Conservation (phyloP, 2,113 vertebrate species). For the Butorides virescens region DNA sequence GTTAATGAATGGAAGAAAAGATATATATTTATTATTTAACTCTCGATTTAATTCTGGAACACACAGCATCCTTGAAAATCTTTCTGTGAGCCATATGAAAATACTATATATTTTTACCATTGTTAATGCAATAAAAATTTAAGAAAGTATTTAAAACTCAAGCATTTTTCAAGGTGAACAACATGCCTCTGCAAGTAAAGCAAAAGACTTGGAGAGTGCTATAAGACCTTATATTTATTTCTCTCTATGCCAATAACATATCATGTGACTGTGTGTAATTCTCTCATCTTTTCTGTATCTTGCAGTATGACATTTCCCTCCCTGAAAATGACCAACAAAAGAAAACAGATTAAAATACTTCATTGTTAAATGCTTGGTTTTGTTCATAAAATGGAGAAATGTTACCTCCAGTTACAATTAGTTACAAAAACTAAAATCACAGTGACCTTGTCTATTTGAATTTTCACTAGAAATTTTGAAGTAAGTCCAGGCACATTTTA, state of each 20-base stretch:
- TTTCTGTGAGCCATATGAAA: not conserved
- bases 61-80: not conserved
- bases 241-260: not conserved
- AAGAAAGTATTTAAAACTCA: not conserved
- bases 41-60: not conserved
- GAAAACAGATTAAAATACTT: not conserved
- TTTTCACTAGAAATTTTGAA: not conserved
- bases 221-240: not conserved
- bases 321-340: not conserved
- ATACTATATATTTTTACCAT: fast-evolving
- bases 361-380: not conserved
- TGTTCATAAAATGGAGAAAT: not conserved
- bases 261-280: not conserved
- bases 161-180: not conserved
- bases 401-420: not conserved
- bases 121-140: not conserved
- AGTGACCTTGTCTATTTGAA: not conserved
- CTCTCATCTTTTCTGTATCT: not conserved
- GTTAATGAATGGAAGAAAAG: not conserved
- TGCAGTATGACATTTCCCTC: not conserved
- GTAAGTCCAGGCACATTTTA: not conserved
- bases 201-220: not conserved
- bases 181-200: not conserved
- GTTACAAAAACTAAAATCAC: not conserved
- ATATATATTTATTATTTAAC: not conserved